Conservation (phyloP, 2,888 invertebrate genomes). For the Panzeria rudis region DNA sequence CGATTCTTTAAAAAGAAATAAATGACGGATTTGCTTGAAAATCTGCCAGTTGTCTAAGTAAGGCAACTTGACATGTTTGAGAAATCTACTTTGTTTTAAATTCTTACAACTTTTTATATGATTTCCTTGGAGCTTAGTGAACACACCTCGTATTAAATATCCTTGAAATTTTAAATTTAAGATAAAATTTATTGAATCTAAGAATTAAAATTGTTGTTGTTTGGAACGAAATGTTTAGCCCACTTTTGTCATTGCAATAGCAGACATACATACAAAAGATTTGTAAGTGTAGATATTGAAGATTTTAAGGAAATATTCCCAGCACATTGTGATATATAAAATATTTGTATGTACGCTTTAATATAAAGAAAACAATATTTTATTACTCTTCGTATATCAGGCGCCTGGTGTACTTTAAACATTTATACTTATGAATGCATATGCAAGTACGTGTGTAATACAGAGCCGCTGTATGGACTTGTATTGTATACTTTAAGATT, state of each 20-base stretch:
- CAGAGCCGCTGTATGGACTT: background rate
- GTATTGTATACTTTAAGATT: constrained; percentile 22
- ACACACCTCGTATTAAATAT: background rate
- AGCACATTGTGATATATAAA: background rate
- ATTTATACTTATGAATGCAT: constrained; percentile 3
- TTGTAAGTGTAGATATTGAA: constrained; percentile 9
- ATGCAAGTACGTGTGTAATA: background rate
- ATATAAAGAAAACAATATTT: constrained; percentile 9
- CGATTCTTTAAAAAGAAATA: too few species aligned
- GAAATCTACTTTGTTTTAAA: too few species aligned
- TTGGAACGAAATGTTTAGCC: background rate
- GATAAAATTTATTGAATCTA: constrained; percentile 5
- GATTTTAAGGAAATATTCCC: constrained; percentile 17
- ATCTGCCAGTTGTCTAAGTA: too few species aligned
- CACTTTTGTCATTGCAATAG: constrained; percentile 10
- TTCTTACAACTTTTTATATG: too few species aligned
- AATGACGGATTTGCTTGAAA: too few species aligned
- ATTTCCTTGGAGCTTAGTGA: too few species aligned
- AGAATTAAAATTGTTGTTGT: background rate
- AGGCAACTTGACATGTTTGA: too few species aligned
- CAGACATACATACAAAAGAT: constrained; percentile 1
- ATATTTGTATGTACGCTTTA: background rate
- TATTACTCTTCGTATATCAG: constrained; percentile 41
- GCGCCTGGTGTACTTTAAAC: constrained; percentile 43
- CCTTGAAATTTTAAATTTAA: background rate